Evolutionary conservation across 2,797 vertebrate species (phyloP), one percentile per base, ranked within the genome.

Genomic region (Microhierax caerulescens): DNA sequence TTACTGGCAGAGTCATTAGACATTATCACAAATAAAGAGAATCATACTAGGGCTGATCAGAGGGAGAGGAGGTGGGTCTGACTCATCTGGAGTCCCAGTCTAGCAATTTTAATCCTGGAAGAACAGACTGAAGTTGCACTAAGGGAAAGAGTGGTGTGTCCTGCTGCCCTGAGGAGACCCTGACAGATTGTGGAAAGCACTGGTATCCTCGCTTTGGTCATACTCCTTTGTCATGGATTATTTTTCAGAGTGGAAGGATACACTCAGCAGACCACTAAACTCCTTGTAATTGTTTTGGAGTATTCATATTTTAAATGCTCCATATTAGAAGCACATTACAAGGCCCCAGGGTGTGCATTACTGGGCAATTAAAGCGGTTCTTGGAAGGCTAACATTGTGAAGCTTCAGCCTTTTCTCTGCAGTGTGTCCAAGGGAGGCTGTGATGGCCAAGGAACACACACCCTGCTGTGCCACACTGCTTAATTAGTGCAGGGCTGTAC

Each of bases 301-400:
- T 63, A 23, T 89, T 95, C 76, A 3, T 92, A 81, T 89, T 94
- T 95, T 95, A 96, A 94, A 91, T 45, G 86, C 68, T 91, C 64
- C 56, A 30, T 96, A 96, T 97, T 97, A 97, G 95, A 87, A 95
- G 95, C 88, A 89, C 86, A 96, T 97, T 95, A 95, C 90, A 95
- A 95, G 93, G 78, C 96, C 92, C 95, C 95, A 91, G 96, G 94
- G 94, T 97, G 95, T 95, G 94, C 96, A 93, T 97, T 97, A 93
- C 94, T 90, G 95, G 88, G 90, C 95, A 95, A 95, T 97, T 96
- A 96, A 94, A 96, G 84, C 3, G 0, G 74, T 83, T 96, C 94
- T 95, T 95, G 92, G 95, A 96, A 94, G 93, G 88, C 86, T 82
- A 89, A 73, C 92, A n/a, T 56, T 34, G 82, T 13, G 15, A 72